Percentiles rank a stretch among this genome's conserved stretches.
These are phyloP conservation scores for Ciconia boyciana DNA, from an alignment of 2,113 vertebrate species.

Conservation along the genomic window DNA sequence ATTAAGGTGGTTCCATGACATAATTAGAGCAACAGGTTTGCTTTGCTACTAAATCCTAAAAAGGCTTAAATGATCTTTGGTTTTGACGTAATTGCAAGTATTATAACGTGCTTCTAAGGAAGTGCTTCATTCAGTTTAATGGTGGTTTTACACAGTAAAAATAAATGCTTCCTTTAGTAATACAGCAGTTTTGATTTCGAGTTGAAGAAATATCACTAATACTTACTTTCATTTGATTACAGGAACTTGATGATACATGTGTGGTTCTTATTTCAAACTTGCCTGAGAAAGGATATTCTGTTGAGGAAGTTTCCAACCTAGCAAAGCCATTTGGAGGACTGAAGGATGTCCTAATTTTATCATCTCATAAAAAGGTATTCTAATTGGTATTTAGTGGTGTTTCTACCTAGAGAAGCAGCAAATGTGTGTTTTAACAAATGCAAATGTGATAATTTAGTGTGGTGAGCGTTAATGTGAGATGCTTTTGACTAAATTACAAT, in stretches of 20 bases:
- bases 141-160: not conserved
- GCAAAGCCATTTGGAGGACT: slow-evolving; percentile 76
- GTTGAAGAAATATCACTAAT: accelerated
- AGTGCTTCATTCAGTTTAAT: not conserved
- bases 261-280: slow-evolving; percentile 77
- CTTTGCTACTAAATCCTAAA: not conserved
- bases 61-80: too few species aligned
- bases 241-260: slow-evolving; percentile 70
- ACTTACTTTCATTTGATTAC: not conserved
- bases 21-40: not conserved
- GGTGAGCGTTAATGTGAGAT: not conserved
- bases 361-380: slow-evolving; percentile 78
- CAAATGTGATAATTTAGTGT: not conserved
- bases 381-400: accelerated
- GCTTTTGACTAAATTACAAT: not conserved
- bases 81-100: not conserved
- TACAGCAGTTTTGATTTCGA: not conserved
- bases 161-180: not conserved
- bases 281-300: slow-evolving; percentile 71
- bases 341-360: slow-evolving; percentile 71
- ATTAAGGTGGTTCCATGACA: not conserved
- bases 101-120: not conserved
- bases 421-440: not conserved
- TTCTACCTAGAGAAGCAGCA: not conserved
- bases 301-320: slow-evolving; percentile 77